Percentiles rank a stretch among this genome's conserved stretches.
These are phyloP conservation scores for Sorex fumeus DNA, from an alignment of 2,113 vertebrate species.

Conservation along the genomic window DNA sequence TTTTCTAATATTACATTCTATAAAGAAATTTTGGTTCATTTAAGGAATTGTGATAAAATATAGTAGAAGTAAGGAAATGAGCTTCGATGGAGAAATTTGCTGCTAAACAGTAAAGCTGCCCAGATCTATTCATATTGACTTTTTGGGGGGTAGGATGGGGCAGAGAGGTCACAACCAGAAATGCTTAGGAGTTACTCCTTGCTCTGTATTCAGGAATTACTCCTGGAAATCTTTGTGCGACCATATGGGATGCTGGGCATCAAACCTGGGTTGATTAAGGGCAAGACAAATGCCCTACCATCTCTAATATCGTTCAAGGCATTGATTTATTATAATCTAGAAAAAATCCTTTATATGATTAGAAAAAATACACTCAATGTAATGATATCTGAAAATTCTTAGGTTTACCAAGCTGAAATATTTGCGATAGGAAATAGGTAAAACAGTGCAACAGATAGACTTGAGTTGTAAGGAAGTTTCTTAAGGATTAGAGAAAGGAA, in stretches of 20 bases:
- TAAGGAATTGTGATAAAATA: not conserved
- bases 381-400: not conserved
- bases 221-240: too few relatives aligned
- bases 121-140: not conserved
- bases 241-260: too few relatives aligned
- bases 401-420: not conserved
- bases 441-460: not conserved
- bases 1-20: not conserved
- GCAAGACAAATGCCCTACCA: too few relatives aligned
- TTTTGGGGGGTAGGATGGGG: too few relatives aligned
- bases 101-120: not conserved
- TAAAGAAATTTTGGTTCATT: not conserved
- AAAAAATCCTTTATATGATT: not conserved
- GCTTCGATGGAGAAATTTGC: not conserved
- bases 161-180: too few relatives aligned
- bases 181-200: too few relatives aligned
- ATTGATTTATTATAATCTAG: constrained; percentile 4
- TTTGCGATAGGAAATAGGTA: not conserved
- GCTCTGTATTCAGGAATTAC: too few relatives aligned
- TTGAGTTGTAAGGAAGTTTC: not conserved
- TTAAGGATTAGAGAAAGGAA: constrained; percentile 22
- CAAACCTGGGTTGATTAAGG: too few relatives aligned
- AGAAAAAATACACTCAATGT: constrained; percentile 1
- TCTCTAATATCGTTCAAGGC: too few relatives aligned
- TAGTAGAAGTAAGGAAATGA: not conserved